Evolutionary conservation across 2,888 invertebrate genomes (phyloP).

Genomic region (Bursaphelenchus okinawaensis): DNA sequence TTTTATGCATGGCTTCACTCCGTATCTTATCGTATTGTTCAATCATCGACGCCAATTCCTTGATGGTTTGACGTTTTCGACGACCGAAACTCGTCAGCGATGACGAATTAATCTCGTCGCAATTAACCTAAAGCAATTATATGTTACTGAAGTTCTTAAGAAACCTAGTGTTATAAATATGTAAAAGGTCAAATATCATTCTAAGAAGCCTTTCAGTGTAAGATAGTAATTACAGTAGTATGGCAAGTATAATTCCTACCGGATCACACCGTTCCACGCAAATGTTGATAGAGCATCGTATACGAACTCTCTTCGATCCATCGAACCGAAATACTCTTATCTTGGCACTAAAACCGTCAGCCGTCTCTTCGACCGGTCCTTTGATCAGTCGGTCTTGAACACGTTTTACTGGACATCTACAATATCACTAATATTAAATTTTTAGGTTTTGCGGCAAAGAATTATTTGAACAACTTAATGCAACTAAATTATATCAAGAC

Average conservation of each 20-base stretch:
- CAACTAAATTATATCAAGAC: too few species aligned
- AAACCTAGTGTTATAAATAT: too few species aligned
- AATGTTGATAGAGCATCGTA: conserved; percentile 53
- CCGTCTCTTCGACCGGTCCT: conserved; percentile 35
- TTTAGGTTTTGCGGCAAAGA: too few species aligned
- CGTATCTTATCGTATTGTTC: conserved; percentile 21
- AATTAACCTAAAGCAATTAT: conserved; percentile 19
- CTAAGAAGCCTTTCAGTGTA: background rate
- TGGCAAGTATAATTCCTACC: too few species aligned
- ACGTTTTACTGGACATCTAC: conserved; percentile 51
- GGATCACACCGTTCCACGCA: conserved; percentile 37
- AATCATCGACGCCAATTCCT: conserved; percentile 23
- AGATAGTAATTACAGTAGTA: background rate
- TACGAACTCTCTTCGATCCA: conserved; percentile 52
- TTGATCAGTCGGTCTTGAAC: conserved; percentile 43
- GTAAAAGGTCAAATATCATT: too few species aligned
- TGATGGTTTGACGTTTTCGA: conserved; percentile 27
- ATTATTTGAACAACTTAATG: too few species aligned
- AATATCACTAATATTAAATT: conserved; percentile 8
- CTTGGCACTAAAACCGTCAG: conserved; percentile 44
- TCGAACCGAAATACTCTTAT: conserved; percentile 56
- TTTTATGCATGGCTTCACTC: conserved; percentile 5
- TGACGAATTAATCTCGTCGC: conserved; percentile 11
- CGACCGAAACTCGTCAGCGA: conserved; percentile 23
- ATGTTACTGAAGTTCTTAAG: too few species aligned